Evolutionary conservation across 1,140 invertebrate genomes (phyloP), one percentile per base, ranked within the genome.

Genomic region (Zaprionus taronus): DNA sequence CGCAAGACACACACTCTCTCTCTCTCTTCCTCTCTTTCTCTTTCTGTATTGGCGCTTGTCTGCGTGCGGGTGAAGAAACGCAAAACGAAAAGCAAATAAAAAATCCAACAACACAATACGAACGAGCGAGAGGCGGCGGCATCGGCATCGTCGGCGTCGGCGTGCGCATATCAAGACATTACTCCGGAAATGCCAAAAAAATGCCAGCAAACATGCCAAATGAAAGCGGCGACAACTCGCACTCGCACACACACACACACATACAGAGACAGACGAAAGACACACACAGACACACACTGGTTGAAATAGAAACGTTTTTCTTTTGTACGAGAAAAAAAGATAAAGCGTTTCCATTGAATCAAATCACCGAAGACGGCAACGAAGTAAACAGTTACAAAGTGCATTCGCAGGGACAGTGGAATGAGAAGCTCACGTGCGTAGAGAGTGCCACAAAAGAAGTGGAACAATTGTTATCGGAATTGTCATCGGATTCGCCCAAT

Each of bases 141-240:
- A 14, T 11, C 51, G 51, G 11, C 47, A 49, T 9, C 9, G 20
- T n/a, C 49, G 20, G 7, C 41, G 24, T 5, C 61, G 70, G 57
- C 57, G 56, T 63, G 36, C 63, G 77, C 83, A 58, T 83, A 83
- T 89, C 72, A 90, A 83, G 82, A 73, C 89, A 91, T 91, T 91
- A 79, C 89, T 91, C 89, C 89, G 89, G 89, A 91, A 91, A 91
- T 91, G 83, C 89, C 87, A 81, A 85, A 76, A 75, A 78, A 76
- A 81, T 71, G 70, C 74, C 72, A 80, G 58, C 63, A 75, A 77
- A 77, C 72, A 77, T 68, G 63, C 67, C 69, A 77, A 77, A 73
- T 65, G 49, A 77, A 67, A 67, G 57, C 58, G 58, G 63, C 62
- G 36, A 79, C 26, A 74, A 24, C 31, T 58, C 49, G 60, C 20